Evolutionary conservation across 2,888 invertebrate species (phyloP).

Genomic region (Itoplectis maculator): DNA sequence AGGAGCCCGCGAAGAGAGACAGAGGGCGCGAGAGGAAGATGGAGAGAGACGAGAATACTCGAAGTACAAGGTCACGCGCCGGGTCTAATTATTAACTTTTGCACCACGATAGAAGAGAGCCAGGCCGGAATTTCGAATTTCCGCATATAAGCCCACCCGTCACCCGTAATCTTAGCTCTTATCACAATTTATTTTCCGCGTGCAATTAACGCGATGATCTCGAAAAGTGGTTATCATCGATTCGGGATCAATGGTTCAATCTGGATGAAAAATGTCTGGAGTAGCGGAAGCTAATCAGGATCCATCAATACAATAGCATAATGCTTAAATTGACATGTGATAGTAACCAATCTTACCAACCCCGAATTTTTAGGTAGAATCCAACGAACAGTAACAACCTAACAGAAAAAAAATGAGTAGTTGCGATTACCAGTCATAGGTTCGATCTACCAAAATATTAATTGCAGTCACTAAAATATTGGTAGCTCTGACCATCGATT

Average conservation of each 20-base stretch:
- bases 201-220: constrained; percentile 24
- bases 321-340: too few relatives aligned
- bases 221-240: neutral
- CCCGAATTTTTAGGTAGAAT: neutral
- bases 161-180: constrained; percentile 37
- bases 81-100: constrained; percentile 83
- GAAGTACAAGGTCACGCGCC: constrained; percentile 84
- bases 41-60: constrained; percentile 70
- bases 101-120: constrained; percentile 59
- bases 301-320: neutral
- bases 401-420: too few relatives aligned
- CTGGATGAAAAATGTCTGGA: neutral
- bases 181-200: constrained; percentile 19
- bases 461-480: too few relatives aligned
- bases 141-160: constrained; percentile 39
- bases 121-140: constrained; percentile 55
- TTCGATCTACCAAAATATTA: too few relatives aligned
- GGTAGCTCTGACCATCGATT: too few relatives aligned
- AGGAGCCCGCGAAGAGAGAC: too few relatives aligned
- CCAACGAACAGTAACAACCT: too few relatives aligned
- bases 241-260: neutral
- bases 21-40: too few relatives aligned
- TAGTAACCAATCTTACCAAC: too few relatives aligned
- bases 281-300: neutral
- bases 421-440: too few relatives aligned